Evolutionary conservation across 2,113 vertebrate genomes (phyloP).

Genomic region (Odontesthes bonariensis): DNA sequence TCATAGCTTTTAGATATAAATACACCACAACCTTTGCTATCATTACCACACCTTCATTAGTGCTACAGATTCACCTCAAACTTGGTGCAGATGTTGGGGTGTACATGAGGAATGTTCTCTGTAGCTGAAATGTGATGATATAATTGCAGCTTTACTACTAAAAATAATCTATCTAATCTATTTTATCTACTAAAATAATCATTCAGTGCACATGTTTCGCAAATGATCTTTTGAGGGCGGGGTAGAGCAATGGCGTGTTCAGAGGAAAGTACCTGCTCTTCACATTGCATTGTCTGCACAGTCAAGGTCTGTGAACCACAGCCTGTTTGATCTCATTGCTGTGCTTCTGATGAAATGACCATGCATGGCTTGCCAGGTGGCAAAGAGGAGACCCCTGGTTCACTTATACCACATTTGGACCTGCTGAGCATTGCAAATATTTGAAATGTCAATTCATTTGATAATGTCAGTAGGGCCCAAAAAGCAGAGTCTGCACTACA

Average conservation of each 20-base stretch:
- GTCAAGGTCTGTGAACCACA: constrained; percentile 81
- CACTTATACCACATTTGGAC: constrained; percentile 87
- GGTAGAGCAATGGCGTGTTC: constrained; percentile 25
- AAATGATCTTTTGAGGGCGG: constrained; percentile 6
- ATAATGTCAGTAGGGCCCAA: constrained; percentile 90
- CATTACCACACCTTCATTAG: constrained; percentile 15
- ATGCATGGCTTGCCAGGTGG: constrained; percentile 86
- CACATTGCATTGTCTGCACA: constrained; percentile 66
- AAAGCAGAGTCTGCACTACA: constrained; percentile 86
- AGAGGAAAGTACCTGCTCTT: constrained; percentile 47
- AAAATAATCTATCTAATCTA: too few relatives aligned
- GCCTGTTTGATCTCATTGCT: constrained; percentile 86
- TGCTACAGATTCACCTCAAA: too few relatives aligned
- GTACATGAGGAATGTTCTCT: constrained; percentile 13
- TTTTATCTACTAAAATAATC: too few relatives aligned
- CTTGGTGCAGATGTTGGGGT: neutral
- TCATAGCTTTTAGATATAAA: constrained; percentile 18
- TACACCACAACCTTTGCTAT: constrained; percentile 35
- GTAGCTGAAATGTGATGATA: constrained; percentile 30
- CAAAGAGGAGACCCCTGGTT: constrained; percentile 68
- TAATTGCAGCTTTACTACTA: too few relatives aligned
- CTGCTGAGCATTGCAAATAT: constrained; percentile 91
- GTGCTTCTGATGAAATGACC: constrained; percentile 87
- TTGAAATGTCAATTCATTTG: constrained; percentile 95
- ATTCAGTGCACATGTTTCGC: too few relatives aligned